Conservation (phyloP, 2,888 invertebrate genomes). For the Zhuqinia jingwanae region DNA sequence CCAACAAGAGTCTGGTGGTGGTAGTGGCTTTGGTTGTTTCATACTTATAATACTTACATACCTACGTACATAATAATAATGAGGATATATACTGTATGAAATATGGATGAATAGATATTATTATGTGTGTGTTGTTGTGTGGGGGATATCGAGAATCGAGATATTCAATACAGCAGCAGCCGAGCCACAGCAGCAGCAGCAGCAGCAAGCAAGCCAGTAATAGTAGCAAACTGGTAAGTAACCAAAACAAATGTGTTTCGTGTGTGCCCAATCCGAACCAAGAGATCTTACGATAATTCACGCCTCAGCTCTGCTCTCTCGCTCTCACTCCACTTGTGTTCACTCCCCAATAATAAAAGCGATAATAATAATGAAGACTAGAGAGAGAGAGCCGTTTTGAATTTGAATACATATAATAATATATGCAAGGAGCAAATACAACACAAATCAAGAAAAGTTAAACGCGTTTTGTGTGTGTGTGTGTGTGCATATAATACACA, state of each 20-base stretch:
- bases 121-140: constrained; percentile 45
- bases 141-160: constrained; percentile 19
- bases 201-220: background rate
- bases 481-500: background rate
- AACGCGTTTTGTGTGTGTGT: background rate
- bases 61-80: too few species aligned
- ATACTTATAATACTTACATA: too few species aligned
- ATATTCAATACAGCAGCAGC: constrained; percentile 18
- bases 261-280: constrained; percentile 74
- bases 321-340: constrained; percentile 55
- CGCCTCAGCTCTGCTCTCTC: constrained; percentile 72
- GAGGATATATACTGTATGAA: constrained; percentile 26
- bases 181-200: background rate
- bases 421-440: too few species aligned
- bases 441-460: background rate
- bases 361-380: constrained; percentile 12
- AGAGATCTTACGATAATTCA: constrained; percentile 78
- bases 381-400: background rate
- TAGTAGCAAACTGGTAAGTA: constrained; percentile 31
- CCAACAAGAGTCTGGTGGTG: too few species aligned
- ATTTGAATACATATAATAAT: too few species aligned
- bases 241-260: constrained; percentile 67
- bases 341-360: constrained; percentile 63
- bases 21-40: background rate
- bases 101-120: constrained; percentile 42